Conservation (phyloP, 2,888 invertebrate genomes). For the Gasteruption jaculator region DNA sequence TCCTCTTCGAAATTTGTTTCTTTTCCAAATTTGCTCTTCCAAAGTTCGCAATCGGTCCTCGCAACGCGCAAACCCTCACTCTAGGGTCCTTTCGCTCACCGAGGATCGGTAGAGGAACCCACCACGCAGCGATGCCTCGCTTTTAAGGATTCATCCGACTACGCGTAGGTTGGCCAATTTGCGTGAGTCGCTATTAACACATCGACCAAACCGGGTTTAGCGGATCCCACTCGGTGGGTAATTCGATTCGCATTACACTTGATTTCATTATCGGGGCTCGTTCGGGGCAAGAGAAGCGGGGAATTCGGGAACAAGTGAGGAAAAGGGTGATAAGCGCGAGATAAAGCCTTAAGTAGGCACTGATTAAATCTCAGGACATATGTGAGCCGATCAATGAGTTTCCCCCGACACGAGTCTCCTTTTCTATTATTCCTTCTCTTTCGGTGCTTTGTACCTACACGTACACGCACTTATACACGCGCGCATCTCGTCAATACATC, state of each 20-base stretch:
- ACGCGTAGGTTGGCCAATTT: constrained; percentile 30
- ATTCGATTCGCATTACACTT: constrained; percentile 42
- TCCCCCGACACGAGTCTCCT: constrained; percentile 16
- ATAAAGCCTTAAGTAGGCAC: constrained; percentile 46
- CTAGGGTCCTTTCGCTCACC: no score
- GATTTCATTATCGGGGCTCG: constrained; percentile 42
- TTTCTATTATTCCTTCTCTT: constrained; percentile 15
- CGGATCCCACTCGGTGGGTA: constrained; percentile 37
- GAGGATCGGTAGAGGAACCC: no score
- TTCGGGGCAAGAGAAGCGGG: constrained; percentile 14
- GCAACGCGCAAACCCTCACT: no score
- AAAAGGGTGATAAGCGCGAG: constrained; percentile 31
- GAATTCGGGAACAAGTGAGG: constrained; percentile 21
- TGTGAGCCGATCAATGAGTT: constrained; percentile 45
- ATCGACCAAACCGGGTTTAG: constrained; percentile 35
- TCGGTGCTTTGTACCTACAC: constrained; percentile 6
- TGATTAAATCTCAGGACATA: constrained; percentile 52
- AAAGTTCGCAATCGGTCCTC: no score
- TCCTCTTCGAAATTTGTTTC: no score
- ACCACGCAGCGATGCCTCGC: no score
- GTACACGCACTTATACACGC: not conserved
- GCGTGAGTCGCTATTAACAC: constrained; percentile 38
- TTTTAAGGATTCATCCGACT: no score
- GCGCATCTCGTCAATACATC: not conserved
- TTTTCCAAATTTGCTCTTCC: no score